Conservation (phyloP, 2,797 vertebrate species). For the Periophthalmus magnuspinnatus region DNA sequence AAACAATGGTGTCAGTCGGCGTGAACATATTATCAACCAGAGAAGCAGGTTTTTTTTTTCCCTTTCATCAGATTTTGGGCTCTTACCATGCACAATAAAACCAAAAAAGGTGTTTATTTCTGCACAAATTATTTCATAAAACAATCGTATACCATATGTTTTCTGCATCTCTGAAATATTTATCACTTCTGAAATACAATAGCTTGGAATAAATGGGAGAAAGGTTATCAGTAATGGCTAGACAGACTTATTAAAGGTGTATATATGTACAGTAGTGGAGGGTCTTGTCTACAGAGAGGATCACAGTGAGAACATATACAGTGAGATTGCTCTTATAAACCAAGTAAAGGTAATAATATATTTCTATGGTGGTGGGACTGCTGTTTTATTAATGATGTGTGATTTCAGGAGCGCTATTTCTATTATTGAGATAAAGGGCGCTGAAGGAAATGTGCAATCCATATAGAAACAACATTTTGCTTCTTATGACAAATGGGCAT, state of each 20-base stretch:
- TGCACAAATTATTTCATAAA: background rate
- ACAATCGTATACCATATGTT: background rate
- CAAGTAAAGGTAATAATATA: conserved; percentile 65
- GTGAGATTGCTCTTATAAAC: conserved; percentile 64
- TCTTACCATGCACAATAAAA: background rate
- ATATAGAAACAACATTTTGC: conserved; percentile 19
- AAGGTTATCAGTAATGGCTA: conserved; percentile 73
- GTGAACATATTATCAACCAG: conserved; percentile 4
- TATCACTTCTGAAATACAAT: conserved; percentile 5
- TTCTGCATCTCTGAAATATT: background rate
- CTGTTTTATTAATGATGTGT: conserved; percentile 63
- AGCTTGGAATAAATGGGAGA: conserved; percentile 61
- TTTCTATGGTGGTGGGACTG: conserved; percentile 54
- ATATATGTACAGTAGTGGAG: conserved; percentile 59
- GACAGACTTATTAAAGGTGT: conserved; percentile 77
- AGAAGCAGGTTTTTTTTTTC: background rate
- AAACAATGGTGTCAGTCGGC: conserved; percentile 31
- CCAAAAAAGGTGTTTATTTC: background rate
- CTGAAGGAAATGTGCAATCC: conserved; percentile 38
- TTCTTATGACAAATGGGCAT: conserved; percentile 31
- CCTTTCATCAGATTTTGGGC: background rate
- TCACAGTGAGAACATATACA: conserved; percentile 59
- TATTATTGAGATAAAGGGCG: conserved; percentile 72
- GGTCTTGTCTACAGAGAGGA: conserved; percentile 64
- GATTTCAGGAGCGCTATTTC: conserved; percentile 58